Percentiles rank a stretch among this genome's conserved stretches.
These are phyloP conservation scores for Uria aalge DNA, from an alignment of 2,113 vertebrate genomes.

Conservation along the genomic window DNA sequence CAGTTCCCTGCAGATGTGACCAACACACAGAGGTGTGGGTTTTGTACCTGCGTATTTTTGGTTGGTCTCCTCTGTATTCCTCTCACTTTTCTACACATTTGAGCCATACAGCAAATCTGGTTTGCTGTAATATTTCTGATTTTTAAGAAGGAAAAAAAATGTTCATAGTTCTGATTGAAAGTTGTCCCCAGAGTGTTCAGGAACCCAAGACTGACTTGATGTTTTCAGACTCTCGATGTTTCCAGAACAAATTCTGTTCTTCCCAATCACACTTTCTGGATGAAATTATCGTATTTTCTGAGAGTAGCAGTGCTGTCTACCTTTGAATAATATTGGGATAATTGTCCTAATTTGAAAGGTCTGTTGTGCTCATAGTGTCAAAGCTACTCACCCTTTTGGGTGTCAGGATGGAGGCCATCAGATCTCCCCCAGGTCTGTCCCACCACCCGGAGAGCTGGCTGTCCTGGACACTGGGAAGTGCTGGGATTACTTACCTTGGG, in stretches of 20 bases:
- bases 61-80: not conserved
- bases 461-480: not conserved
- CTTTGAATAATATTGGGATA: not conserved
- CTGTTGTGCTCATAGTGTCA: not conserved
- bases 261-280: not conserved
- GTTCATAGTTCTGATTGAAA: not conserved
- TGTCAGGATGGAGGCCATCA: not conserved
- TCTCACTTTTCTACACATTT: not conserved
- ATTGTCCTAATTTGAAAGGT: not conserved
- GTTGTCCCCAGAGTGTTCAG: not conserved
- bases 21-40: not conserved
- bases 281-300: not conserved
- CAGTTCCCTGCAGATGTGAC: not conserved
- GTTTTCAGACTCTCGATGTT: not conserved
- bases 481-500: not conserved
- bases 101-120: not conserved
- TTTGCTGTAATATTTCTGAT: not conserved
- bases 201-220: not conserved
- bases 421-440: accelerated
- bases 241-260: not conserved
- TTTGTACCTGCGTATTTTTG: not conserved
- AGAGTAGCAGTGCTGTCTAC: not conserved
- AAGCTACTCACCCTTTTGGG: not conserved
- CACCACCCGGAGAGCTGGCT: not conserved
- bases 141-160: not conserved